Conservation (phyloP, 2,888 invertebrate genomes). For the Pammene fasciana region DNA sequence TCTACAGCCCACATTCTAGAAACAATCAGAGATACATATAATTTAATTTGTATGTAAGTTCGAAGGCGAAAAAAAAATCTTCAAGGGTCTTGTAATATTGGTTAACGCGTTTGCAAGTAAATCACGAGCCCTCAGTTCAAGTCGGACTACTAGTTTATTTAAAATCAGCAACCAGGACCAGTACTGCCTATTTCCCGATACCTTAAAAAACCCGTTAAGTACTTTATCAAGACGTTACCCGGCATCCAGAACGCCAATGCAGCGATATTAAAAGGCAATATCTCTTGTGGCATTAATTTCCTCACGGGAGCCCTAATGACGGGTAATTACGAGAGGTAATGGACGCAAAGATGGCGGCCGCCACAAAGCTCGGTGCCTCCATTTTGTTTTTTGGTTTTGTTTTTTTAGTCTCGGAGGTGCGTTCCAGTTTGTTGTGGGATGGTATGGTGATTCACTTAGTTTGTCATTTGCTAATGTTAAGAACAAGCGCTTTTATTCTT, state of each 20-base stretch:
- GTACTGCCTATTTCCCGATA: neutral
- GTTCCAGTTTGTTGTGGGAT: conserved; percentile 55
- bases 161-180: neutral
- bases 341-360: conserved; percentile 72
- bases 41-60: too few species aligned
- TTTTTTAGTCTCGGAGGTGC: conserved; percentile 59
- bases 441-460: conserved; percentile 41
- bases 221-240: conserved; percentile 38
- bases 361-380: conserved; percentile 71
- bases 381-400: conserved; percentile 66
- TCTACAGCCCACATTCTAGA: neutral
- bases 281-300: conserved; percentile 58
- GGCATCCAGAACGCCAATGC: conserved; percentile 52
- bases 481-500: too few species aligned
- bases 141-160: too few species aligned
- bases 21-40: too few species aligned
- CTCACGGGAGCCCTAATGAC: conserved; percentile 76
- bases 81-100: too few species aligned
- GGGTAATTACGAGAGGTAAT: conserved; percentile 78
- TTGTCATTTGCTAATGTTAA: neutral
- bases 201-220: conserved; percentile 20
- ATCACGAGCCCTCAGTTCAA: too few species aligned
- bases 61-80: too few species aligned
- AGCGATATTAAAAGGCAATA: conserved; percentile 75
- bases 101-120: too few species aligned